Evolutionary conservation across 2,113 vertebrate species (phyloP), one percentile per base, ranked within the genome.

Genomic region (Columba janthina): DNA sequence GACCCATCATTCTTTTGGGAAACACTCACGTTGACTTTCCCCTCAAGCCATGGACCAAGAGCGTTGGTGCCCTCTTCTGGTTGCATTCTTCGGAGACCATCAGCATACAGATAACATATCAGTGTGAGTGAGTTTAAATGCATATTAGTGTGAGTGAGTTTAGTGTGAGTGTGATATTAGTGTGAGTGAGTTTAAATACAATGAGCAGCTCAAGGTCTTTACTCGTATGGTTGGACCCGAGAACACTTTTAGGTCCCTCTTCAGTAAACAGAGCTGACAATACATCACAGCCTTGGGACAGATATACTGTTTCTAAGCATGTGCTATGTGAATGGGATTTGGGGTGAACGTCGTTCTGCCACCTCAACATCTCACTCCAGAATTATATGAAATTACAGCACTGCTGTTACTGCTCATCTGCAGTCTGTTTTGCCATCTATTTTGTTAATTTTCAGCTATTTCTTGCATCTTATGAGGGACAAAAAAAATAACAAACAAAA

Each of bases 31-130:
- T 26, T 53, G 44, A 25, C 36, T 20, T 15, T 10, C 42, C 3
- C 20, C 17, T 86, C 36, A 22, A 80, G 65, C 60, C 46, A 46
- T 9, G 8, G 82, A 90, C 10, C 78, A 92, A 88, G 94, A 69
- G 58, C 64, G 19, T 34, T 80, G 83, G 79, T 93, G 96, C 95
- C 95, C 89, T 96, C 95, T 95, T 65, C 93, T 88, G 95, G 93
- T 62, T 71, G 10, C 28, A 42, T 42, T 54, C 58, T 89, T 51
- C 7, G 14, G 40, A 70, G 26, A 66, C n/a, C 17, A 24, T 24
- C 25, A 28, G 54, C 62, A 29, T 5, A n/a, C 16, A 61, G 18
- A 7, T 46, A 19, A 46, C 44, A 46, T 0, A 2, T 38, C 12
- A 38, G 38, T 38, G 38, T 38, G 38, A 40, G 38, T 40, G 38